Evolutionary conservation across 2,797 vertebrate species (phyloP).

Genomic region (Pangasius macronema): DNA sequence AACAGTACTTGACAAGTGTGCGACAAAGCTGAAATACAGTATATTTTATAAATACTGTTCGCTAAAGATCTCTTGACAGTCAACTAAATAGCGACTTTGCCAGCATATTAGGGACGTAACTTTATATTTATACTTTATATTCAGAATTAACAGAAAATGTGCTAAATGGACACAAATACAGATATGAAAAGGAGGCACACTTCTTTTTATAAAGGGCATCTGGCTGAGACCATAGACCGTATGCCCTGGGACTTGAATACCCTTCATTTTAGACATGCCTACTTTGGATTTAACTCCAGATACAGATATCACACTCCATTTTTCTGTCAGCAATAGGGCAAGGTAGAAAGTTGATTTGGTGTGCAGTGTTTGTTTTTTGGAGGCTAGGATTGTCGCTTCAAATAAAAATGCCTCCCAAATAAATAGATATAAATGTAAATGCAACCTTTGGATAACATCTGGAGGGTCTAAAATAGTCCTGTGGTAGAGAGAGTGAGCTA

Average conservation of each 20-base stretch:
- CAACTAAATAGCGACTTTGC: neutral
- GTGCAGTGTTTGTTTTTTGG: neutral
- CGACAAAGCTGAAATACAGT: conserved; percentile 30
- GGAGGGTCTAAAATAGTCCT: neutral
- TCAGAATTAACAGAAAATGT: neutral
- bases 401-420: neutral
- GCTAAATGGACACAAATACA: neutral
- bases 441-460: neutral
- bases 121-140: no score
- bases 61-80: neutral
- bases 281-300: neutral
- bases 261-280: neutral
- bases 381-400: neutral
- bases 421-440: neutral
- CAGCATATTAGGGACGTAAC: neutral
- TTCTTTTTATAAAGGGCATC: neutral
- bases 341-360: neutral
- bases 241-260: no score
- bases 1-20: conserved; percentile 7
- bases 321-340: neutral
- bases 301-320: neutral
- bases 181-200: neutral
- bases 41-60: no score
- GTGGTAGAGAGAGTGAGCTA: conserved; percentile 3
- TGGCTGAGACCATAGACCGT: neutral